These are phyloP conservation scores for Hirtodrosophila cameraria DNA, from an alignment of 2,888 invertebrate species.

Conservation along the genomic window DNA sequence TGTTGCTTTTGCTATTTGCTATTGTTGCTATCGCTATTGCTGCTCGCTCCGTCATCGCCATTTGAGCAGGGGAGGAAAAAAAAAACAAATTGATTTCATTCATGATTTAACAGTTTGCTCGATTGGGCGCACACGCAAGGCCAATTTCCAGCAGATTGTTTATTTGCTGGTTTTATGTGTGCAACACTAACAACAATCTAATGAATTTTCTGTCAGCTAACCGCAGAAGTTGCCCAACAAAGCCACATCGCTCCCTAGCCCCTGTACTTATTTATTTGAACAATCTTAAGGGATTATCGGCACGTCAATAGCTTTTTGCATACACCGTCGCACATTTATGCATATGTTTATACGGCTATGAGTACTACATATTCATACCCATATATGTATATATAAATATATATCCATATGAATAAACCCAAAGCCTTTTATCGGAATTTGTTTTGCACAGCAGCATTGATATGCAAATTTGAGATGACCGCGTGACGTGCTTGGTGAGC, in stretches of 20 bases:
- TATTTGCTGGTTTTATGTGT: conserved; percentile 52
- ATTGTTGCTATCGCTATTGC: not conserved
- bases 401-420: conserved; percentile 10
- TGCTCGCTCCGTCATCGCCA: conserved; percentile 38
- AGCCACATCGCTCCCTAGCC: not conserved
- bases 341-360: not conserved
- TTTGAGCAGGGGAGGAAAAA: conserved; percentile 21
- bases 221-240: conserved; percentile 26
- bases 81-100: conserved; percentile 72
- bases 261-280: conserved; percentile 43
- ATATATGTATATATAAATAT: conserved; percentile 1
- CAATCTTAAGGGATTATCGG: conserved; percentile 70
- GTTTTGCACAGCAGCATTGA: conserved; percentile 28
- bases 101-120: conserved; percentile 66
- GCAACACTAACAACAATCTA: conserved; percentile 22
- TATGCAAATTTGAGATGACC: conserved; percentile 44
- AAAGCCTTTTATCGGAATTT: conserved; percentile 33
- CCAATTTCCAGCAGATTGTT: conserved; percentile 62
- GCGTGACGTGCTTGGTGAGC: conserved; percentile 19
- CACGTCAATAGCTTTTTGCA: conserved; percentile 48
- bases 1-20: not conserved
- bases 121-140: conserved; percentile 63
- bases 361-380: conserved; percentile 1
- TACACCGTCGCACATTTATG: conserved; percentile 1
- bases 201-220: conserved; percentile 57